Percentiles rank a stretch among this genome's conserved stretches.
These are phyloP conservation scores for Anseranas semipalmata DNA, from an alignment of 2,113 vertebrate genomes.

Conservation along the genomic window DNA sequence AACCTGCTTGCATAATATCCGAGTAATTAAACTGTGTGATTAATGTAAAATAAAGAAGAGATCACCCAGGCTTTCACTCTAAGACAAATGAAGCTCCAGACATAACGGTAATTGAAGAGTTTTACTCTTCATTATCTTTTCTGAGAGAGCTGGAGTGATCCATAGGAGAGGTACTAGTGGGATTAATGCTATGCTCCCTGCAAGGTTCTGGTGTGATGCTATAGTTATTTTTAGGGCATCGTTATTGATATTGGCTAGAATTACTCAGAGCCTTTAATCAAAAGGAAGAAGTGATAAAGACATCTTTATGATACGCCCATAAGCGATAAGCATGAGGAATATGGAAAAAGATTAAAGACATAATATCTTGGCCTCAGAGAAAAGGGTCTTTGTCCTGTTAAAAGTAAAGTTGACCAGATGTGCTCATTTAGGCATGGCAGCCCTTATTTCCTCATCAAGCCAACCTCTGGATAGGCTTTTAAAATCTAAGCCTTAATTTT, in stretches of 20 bases:
- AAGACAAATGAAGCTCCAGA: background rate
- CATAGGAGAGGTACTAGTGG: background rate
- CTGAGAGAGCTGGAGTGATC: background rate
- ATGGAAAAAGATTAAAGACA: constrained; percentile 75
- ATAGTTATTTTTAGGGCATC: constrained; percentile 33
- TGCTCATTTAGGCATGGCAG: constrained; percentile 37
- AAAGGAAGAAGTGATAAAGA: constrained; percentile 64
- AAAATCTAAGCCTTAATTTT: constrained; percentile 24
- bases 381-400: constrained; percentile 65
- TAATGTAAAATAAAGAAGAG: background rate
- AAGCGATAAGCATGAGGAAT: constrained; percentile 72
- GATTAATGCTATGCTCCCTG: background rate
- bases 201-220: background rate
- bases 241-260: constrained; percentile 43
- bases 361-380: constrained; percentile 59
- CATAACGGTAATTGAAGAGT: background rate
- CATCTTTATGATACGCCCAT: constrained; percentile 31
- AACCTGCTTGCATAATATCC: background rate
- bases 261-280: constrained; percentile 57
- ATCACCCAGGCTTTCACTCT: background rate
- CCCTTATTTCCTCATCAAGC: background rate
- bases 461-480: background rate
- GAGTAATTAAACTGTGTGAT: background rate
- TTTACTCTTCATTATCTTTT: background rate
- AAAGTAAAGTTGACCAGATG: constrained; percentile 67